Conservation (phyloP, 1,140 invertebrate genomes). For the Rhyacophila brunnea region DNA sequence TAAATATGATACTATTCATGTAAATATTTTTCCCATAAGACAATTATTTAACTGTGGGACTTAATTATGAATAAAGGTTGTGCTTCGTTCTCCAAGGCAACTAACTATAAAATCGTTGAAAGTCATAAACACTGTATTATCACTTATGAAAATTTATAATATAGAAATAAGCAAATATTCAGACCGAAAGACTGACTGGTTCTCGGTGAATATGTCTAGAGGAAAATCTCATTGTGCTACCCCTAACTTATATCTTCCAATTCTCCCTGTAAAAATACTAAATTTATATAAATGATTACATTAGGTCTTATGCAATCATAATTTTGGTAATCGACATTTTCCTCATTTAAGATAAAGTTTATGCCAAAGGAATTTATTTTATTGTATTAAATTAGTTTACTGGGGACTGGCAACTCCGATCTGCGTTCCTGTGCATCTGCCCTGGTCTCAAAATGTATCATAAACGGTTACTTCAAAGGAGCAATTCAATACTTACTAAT, state of each 20-base stretch:
- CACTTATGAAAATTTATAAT: constrained; percentile 22
- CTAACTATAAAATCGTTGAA: constrained; percentile 24
- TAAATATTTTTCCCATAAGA: constrained; percentile 22
- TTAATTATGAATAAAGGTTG: constrained; percentile 33
- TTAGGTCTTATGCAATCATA: constrained; percentile 2
- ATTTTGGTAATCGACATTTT: constrained; percentile 8
- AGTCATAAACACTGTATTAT: constrained; percentile 21
- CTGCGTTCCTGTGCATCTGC: not conserved
- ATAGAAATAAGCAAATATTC: constrained; percentile 24
- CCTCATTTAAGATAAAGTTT: constrained; percentile 4
- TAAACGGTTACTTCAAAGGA: not conserved
- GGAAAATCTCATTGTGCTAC: constrained; percentile 13
- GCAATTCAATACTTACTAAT: not conserved
- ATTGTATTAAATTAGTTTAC: not conserved
- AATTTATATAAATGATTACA: constrained; percentile 1
- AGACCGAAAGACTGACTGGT: constrained; percentile 25
- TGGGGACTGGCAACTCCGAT: not conserved
- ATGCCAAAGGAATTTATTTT: constrained; percentile 34
- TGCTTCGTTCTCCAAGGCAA: constrained; percentile 32
- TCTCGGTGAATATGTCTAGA: constrained; percentile 18
- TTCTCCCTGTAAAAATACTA: constrained; percentile 7
- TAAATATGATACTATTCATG: constrained; percentile 18
- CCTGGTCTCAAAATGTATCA: not conserved
- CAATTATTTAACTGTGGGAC: constrained; percentile 21
- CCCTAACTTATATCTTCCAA: constrained; percentile 15